Conservation (phyloP, 2,113 vertebrate species). For the Cinclus cinclus region DNA sequence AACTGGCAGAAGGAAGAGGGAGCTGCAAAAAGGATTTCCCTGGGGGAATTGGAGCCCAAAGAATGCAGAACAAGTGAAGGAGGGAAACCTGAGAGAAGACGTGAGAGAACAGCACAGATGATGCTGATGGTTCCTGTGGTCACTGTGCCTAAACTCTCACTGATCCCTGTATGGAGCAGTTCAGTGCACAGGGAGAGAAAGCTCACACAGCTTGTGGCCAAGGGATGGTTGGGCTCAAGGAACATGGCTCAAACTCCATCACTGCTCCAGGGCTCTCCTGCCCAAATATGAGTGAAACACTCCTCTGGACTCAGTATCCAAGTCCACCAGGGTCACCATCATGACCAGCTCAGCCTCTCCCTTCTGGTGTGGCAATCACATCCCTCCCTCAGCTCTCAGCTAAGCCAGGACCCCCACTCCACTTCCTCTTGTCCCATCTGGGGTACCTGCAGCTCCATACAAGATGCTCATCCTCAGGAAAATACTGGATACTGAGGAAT, state of each 20-base stretch:
- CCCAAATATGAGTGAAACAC: background rate
- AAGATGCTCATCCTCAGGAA: background rate
- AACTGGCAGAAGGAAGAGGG: background rate
- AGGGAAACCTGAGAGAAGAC: background rate
- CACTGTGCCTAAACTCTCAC: background rate
- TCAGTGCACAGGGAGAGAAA: background rate
- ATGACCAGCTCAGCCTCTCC: background rate
- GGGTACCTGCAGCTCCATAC: background rate
- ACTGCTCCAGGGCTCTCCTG: background rate
- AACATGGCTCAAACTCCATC: background rate
- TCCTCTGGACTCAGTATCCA: background rate
- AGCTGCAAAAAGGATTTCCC: background rate
- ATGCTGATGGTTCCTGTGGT: background rate
- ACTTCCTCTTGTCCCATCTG: background rate
- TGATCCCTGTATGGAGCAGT: background rate
- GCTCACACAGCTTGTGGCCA: background rate
- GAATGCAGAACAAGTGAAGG: background rate
- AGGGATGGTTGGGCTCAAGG: background rate
- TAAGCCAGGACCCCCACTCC: background rate
- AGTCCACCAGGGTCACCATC: background rate
- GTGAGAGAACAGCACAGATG: background rate
- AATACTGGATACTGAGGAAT: background rate
- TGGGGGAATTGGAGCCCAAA: background rate
- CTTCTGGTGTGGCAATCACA: fast-evolving
- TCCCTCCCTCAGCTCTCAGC: background rate